Percentiles rank a stretch among this genome's conserved stretches.
Evolutionary conservation across 1,140 invertebrate genomes (phyloP).

Genomic region (Leptopilina boulardi): DNA sequence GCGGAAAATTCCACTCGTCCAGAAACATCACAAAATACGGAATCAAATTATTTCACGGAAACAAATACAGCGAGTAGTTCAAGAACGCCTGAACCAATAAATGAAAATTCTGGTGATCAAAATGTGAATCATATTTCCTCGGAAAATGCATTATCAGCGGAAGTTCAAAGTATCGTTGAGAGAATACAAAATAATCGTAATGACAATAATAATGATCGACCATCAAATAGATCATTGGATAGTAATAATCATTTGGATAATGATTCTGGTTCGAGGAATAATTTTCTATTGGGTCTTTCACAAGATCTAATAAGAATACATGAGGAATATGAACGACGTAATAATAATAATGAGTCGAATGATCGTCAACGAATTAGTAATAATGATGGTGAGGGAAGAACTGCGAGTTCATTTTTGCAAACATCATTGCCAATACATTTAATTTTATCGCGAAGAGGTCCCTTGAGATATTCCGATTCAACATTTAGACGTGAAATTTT

Average conservation of each 20-base stretch:
- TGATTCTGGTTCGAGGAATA: constrained; percentile 6
- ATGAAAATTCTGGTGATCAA: not conserved
- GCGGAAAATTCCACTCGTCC: not conserved
- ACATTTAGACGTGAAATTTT: constrained; percentile 41
- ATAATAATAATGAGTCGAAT: not conserved
- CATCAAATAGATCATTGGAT: not conserved
- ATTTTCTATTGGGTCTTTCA: not conserved
- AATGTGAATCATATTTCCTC: constrained; percentile 28
- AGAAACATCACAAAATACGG: not conserved
- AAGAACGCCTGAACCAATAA: constrained; percentile 33
- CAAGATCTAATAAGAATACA: not conserved
- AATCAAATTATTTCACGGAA: not conserved
- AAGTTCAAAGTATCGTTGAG: constrained; percentile 62
- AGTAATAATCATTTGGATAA: not conserved
- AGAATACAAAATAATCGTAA: constrained; percentile 54
- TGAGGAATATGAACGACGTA: not conserved
- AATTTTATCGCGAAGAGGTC: constrained; percentile 34
- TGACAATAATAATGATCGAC: constrained; percentile 25
- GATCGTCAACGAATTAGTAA: constrained; percentile 22
- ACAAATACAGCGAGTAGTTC: constrained; percentile 31
- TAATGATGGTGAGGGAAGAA: not conserved
- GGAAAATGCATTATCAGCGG: constrained; percentile 49
- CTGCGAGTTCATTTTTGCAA: not conserved
- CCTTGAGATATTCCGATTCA: constrained; percentile 35
- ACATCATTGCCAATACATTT: constrained; percentile 10